Conservation (phyloP, 1,140 invertebrate species). For the Olivierus martensii region DNA sequence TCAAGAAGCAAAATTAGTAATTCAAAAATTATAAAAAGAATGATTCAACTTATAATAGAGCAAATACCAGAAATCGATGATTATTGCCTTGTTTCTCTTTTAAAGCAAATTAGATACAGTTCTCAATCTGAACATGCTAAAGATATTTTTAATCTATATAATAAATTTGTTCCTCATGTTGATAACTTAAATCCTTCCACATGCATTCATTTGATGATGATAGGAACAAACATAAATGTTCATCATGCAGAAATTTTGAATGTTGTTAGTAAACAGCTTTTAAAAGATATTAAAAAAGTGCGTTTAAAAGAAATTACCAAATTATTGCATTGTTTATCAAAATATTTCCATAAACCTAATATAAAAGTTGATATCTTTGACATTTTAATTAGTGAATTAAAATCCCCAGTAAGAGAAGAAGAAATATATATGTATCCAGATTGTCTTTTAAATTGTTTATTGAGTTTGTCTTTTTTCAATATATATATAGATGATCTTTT, state of each 20-base stretch:
- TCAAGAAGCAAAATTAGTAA: constrained; percentile 3
- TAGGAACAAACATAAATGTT: constrained; percentile 1
- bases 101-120: constrained; percentile 10
- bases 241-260: constrained; percentile 4
- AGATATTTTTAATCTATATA: not conserved
- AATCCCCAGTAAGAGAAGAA: not conserved
- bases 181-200: not conserved
- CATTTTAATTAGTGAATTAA: not conserved
- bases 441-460: not conserved
- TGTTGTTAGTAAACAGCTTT: not conserved
- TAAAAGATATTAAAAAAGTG: not conserved
- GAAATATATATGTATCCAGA: not conserved
- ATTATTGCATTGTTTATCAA: constrained; percentile 1
- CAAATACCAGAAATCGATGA: not conserved
- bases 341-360: not conserved
- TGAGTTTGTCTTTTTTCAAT: constrained; percentile 6
- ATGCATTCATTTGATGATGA: constrained; percentile 1
- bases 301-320: constrained; percentile 7
- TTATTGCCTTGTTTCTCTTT: not conserved
- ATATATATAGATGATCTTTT: not conserved
- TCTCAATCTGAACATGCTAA: not conserved
- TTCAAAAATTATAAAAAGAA: not conserved
- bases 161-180: not conserved
- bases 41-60: not conserved
- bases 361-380: not conserved